A percentile compares a stretch with the other conserved stretches of the same genome.
These are phyloP conservation scores for Vesta saturnalis DNA, from an alignment of 2,888 invertebrate species.

Conservation along the genomic window DNA sequence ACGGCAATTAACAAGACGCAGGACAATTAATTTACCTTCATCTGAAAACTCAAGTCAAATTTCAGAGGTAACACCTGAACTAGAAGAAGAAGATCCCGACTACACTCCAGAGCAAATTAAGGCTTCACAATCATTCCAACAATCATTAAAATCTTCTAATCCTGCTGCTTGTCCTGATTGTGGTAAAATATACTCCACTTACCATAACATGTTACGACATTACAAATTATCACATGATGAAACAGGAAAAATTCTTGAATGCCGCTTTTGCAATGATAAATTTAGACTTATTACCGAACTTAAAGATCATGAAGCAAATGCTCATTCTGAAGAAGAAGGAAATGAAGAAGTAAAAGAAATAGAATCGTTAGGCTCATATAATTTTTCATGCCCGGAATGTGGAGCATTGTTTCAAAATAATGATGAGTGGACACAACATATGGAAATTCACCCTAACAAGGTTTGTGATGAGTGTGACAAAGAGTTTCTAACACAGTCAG, in stretches of 20 bases:
- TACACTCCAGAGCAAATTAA: constrained; percentile 9
- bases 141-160: constrained; percentile 24
- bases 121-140: constrained; percentile 3
- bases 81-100: constrained; percentile 24
- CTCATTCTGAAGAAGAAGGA: constrained; percentile 51
- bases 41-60: constrained; percentile 6
- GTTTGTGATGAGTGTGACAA: constrained; percentile 72
- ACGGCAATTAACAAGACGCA: constrained; percentile 1
- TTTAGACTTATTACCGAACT: constrained; percentile 67
- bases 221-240: constrained; percentile 63
- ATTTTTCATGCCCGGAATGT: constrained; percentile 71
- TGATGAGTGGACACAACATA: constrained; percentile 69
- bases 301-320: constrained; percentile 65
- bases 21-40: constrained; percentile 16
- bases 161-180: constrained; percentile 64
- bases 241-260: constrained; percentile 66
- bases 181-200: constrained; percentile 66
- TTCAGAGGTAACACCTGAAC: neutral
- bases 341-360: neutral
- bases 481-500: constrained; percentile 68
- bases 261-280: constrained; percentile 69
- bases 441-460: constrained; percentile 66
- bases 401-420: constrained; percentile 68
- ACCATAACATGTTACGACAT: constrained; percentile 69
- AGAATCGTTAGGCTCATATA: constrained; percentile 64